Conservation (phyloP, 2,113 vertebrate species). For the Promerops cafer region DNA sequence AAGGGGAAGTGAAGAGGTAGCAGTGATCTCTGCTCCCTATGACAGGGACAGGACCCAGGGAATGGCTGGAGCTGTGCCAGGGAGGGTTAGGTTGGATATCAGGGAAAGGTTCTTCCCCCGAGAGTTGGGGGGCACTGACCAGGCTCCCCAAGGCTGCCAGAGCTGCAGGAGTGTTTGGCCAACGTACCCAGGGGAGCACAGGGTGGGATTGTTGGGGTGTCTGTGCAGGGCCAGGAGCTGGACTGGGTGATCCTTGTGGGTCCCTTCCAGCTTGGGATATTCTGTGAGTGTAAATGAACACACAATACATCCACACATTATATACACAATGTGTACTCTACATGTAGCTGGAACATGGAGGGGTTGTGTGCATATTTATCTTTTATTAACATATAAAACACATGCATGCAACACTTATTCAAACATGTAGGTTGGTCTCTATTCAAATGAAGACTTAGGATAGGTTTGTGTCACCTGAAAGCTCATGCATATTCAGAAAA, state of each 20-base stretch:
- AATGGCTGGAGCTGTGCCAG: rapidly evolving
- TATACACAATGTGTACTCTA: neutral
- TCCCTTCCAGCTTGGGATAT: rapidly evolving
- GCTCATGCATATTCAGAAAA: neutral
- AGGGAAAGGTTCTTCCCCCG: neutral
- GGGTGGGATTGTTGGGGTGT: neutral
- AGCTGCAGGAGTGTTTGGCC: neutral
- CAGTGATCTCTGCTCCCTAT: rapidly evolving
- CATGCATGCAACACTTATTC: neutral
- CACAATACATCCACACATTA: neutral
- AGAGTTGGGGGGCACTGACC: too few species aligned
- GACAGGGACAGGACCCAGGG: rapidly evolving
- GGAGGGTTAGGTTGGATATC: rapidly evolving
- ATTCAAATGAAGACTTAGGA: neutral
- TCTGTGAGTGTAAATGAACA: neutral
- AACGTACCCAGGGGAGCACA: rapidly evolving
- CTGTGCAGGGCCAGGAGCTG: neutral
- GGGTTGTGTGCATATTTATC: rapidly evolving
- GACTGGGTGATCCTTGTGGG: rapidly evolving
- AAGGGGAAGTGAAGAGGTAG: neutral
- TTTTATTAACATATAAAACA: neutral
- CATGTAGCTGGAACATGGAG: neutral
- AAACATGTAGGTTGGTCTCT: neutral
- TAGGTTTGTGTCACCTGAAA: neutral
- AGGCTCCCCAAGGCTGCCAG: neutral